Conservation (phyloP, 1,140 invertebrate species). For the Plodia interpunctella region DNA sequence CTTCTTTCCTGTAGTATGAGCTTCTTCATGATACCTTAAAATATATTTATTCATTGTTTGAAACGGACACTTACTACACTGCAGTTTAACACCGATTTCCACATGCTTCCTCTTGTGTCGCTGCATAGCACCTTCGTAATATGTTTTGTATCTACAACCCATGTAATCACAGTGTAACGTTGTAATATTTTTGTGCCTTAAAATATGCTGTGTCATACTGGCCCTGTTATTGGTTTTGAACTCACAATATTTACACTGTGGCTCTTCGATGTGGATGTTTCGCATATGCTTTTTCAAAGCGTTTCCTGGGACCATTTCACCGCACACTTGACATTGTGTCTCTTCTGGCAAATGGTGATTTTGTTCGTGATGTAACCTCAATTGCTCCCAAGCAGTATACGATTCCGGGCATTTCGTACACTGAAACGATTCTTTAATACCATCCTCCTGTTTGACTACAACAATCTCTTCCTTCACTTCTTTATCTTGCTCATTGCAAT, state of each 20-base stretch:
- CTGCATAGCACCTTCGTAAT: constrained; percentile 58
- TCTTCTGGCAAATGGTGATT: constrained; percentile 45
- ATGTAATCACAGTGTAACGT: constrained; percentile 53
- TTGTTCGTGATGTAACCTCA: constrained; percentile 53
- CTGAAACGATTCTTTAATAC: constrained; percentile 46
- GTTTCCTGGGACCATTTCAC: constrained; percentile 45
- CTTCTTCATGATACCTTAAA: constrained; percentile 65
- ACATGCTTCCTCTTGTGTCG: constrained; percentile 57
- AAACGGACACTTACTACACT: constrained; percentile 57
- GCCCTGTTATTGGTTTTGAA: constrained; percentile 45
- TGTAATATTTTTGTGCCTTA: constrained; percentile 59
- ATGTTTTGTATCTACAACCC: constrained; percentile 58
- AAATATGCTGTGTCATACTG: constrained; percentile 60
- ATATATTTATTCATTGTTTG: constrained; percentile 70
- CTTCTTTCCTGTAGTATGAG: constrained; percentile 59
- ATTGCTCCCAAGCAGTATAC: constrained; percentile 43
- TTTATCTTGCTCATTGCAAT: constrained; percentile 23
- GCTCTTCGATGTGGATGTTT: constrained; percentile 27
- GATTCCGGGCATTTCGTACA: constrained; percentile 58
- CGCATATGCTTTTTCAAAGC: constrained; percentile 65
- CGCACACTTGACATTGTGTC: constrained; percentile 65
- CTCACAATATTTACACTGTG: constrained; percentile 58
- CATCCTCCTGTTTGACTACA: constrained; percentile 49
- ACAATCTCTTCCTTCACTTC: constrained; percentile 26
- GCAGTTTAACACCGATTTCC: constrained; percentile 56